Conservation (phyloP, 1,140 invertebrate genomes). For the Saccostrea echinata region DNA sequence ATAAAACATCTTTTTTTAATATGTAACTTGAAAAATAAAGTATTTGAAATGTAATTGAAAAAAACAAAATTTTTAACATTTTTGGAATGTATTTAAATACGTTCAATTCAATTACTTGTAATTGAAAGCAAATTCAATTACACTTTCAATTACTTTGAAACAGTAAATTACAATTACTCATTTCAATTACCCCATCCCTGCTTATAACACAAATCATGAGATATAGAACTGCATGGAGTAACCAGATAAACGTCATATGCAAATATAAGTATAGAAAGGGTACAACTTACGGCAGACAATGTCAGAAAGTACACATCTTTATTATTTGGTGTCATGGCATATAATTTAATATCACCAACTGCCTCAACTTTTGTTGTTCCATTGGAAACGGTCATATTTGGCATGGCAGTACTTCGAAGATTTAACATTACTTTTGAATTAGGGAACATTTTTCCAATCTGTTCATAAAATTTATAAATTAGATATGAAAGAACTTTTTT, state of each 20-base stretch:
- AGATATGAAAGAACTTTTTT: too few relatives aligned
- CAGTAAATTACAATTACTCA: too few relatives aligned
- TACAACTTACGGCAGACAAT: background rate
- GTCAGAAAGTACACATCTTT: background rate
- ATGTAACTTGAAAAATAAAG: too few relatives aligned
- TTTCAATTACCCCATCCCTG: too few relatives aligned
- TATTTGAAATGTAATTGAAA: too few relatives aligned
- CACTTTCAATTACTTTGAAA: too few relatives aligned
- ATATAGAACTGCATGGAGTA: background rate
- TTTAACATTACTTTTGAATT: conserved; percentile 10
- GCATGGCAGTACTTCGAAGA: background rate
- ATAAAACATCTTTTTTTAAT: too few relatives aligned
- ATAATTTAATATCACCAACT: background rate
- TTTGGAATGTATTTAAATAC: too few relatives aligned
- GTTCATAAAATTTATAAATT: background rate
- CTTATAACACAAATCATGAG: too few relatives aligned
- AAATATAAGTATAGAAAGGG: background rate
- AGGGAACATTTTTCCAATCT: conserved; percentile 31
- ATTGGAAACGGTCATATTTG: background rate
- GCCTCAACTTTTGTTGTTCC: background rate
- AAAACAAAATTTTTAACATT: too few relatives aligned
- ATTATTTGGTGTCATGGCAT: background rate
- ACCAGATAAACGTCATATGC: background rate
- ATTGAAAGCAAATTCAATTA: too few relatives aligned
- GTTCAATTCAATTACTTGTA: too few relatives aligned